Conservation (phyloP, 2,888 invertebrate genomes). For the Cephus spinipes region DNA sequence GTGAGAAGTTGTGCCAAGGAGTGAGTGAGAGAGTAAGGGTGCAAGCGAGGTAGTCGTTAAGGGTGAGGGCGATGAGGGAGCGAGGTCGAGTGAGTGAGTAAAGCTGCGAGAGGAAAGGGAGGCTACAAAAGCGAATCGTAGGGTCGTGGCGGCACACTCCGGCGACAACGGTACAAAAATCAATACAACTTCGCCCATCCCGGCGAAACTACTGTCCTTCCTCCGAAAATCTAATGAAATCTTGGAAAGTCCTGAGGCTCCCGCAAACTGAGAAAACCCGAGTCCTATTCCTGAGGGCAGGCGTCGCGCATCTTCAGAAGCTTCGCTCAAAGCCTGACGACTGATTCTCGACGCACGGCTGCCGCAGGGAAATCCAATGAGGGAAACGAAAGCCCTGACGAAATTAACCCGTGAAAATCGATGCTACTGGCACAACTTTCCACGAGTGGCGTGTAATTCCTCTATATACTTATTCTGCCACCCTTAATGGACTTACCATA, state of each 20-base stretch:
- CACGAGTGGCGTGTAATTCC: not conserved
- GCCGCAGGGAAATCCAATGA: conserved; percentile 1
- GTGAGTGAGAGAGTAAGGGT: conserved; percentile 12
- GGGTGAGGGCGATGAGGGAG: conserved; percentile 1
- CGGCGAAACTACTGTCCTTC: conserved; percentile 19
- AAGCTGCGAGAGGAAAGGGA: conserved; percentile 6
- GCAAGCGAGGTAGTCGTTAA: conserved; percentile 12
- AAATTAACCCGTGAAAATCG: conserved; percentile 24
- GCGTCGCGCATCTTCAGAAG: not conserved
- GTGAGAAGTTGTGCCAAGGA: conserved; percentile 30
- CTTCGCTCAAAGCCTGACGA: not conserved
- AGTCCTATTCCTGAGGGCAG: not conserved
- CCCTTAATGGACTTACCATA: not conserved
- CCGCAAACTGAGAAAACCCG: conserved; percentile 3
- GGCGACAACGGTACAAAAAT: conserved; percentile 41
- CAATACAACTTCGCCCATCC: conserved; percentile 33
- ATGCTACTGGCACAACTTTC: conserved; percentile 13
- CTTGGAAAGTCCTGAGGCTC: not conserved
- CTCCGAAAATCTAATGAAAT: not conserved
- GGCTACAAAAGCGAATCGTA: conserved; percentile 38
- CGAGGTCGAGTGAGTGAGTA: not conserved
- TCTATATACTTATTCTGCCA: not conserved
- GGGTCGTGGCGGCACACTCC: conserved; percentile 32
- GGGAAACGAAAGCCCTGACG: conserved; percentile 3
- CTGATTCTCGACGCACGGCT: not conserved